Evolutionary conservation across 2,888 invertebrate genomes (phyloP), one percentile per base, ranked within the genome.

Genomic region (Tiphia femorata): DNA sequence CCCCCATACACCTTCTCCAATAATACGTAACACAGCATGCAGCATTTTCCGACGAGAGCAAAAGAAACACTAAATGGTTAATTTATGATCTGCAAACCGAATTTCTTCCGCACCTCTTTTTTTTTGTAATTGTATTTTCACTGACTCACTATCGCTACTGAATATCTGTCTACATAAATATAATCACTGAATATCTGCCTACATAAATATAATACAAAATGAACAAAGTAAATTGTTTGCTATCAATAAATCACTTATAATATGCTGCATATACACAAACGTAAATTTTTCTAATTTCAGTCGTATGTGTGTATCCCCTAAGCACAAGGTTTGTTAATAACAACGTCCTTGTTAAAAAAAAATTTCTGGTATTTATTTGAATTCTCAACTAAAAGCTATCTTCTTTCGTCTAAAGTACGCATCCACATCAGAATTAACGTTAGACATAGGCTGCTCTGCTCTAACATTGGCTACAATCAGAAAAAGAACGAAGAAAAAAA

Each of bases 161-260:
- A 73, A 70, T 57, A 70, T 61, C 68, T 70, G 59, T 51, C 70
- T 73, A 73, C 66, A 68, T 72, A 72, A 72, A 70, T 73, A 73
- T 73, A 70, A 61, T 62, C 53, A 64, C 61, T 69, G 65, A 75
- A 71, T 56, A 69, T 58, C 67, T 67, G 57, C 48, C 69, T 73
- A 75, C 64, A 65, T 70, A 72, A 68, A 69, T 75, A 73, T 73
- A 68, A 64, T 75, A 73, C 74, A 73, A 51, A 68, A 70, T 67
- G 52, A 51, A 61, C 23, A 55, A 56, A 64, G 41, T 60, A 55
- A 66, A 64, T 42, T 57, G 67, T 67, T 64, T 54, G 58, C 61
- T 64, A 62, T 72, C 57, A 54, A 47, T 62, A 51, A 61, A 56
- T 41, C 41, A 58, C 49, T 62, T 68, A n/a, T n/a, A n/a, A n/a